These are phyloP conservation scores for Epizoanthus rinbou DNA, from an alignment of 92 coral and sea anemone genomes.

Conservation along the genomic window DNA sequence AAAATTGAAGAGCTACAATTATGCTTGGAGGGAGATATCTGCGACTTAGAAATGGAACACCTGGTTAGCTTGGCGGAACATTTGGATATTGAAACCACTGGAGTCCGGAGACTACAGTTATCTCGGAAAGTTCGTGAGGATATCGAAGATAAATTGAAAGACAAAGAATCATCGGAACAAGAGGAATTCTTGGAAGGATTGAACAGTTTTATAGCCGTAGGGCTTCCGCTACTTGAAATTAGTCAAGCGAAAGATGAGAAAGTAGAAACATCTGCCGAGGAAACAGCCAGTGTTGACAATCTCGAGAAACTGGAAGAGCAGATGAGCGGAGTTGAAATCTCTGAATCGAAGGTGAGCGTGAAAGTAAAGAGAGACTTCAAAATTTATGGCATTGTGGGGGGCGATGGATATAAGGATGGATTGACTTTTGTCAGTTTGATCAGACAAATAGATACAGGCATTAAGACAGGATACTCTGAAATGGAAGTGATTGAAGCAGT, in stretches of 20 bases:
- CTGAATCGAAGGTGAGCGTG: constrained; percentile 1
- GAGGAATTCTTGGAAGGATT: not conserved
- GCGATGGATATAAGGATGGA: constrained; percentile 12
- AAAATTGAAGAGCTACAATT: no score
- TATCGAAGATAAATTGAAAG: not conserved
- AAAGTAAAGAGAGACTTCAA: constrained; percentile 30
- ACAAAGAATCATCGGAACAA: not conserved
- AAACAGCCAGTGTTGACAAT: no score
- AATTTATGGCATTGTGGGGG: constrained; percentile 18
- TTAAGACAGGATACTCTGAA: constrained; percentile 54
- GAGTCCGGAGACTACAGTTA: not conserved
- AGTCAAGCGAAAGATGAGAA: no score
- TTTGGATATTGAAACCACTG: not conserved
- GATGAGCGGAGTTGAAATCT: not conserved
- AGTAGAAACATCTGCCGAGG: no score
- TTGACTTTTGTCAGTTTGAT: constrained; percentile 27
- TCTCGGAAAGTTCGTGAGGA: not conserved
- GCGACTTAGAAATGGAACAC: not conserved
- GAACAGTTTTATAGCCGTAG: not conserved
- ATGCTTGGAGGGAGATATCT: no score
- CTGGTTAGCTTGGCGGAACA: not conserved
- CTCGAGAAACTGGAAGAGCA: no score
- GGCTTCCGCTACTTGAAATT: not conserved
- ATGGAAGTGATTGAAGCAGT: constrained; percentile 61
- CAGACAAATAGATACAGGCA: constrained; percentile 40